Evolutionary conservation across 2,797 vertebrate species (phyloP).

Genomic region (Halcyon badia): DNA sequence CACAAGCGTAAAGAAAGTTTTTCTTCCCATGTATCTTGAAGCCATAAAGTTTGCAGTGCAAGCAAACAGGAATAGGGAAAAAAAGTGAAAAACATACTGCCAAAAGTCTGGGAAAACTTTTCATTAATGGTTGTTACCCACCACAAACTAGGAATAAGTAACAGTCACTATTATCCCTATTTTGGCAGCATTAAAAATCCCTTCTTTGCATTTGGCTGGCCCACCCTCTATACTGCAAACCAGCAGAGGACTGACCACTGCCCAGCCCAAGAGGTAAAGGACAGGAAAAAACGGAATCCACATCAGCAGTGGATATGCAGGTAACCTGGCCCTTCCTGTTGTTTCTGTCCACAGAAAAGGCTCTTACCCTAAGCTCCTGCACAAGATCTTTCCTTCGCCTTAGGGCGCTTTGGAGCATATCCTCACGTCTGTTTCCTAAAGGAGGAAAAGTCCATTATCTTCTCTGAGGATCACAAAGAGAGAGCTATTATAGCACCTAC

Average conservation of each 20-base stretch:
- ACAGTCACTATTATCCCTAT: neutral
- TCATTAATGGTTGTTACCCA: neutral
- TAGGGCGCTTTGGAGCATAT: constrained; percentile 81
- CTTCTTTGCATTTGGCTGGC: neutral
- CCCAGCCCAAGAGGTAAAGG: neutral
- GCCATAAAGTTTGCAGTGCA: neutral
- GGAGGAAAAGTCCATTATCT: neutral
- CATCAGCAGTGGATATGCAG: neutral
- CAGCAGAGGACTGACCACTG: neutral
- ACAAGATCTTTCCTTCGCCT: constrained; percentile 83
- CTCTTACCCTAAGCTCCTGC: constrained; percentile 85
- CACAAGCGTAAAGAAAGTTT: neutral
- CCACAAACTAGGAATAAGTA: neutral
- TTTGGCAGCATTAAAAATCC: neutral
- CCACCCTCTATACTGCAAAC: neutral
- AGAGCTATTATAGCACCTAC: neutral
- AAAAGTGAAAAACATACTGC: neutral
- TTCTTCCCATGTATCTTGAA: neutral
- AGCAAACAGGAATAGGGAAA: neutral
- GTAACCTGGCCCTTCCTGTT: neutral
- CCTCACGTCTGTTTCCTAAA: constrained; percentile 77
- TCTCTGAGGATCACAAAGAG: neutral
- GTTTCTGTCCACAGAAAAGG: neutral
- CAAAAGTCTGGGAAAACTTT: neutral
- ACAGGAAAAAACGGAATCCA: neutral